Evolutionary conservation across 2,113 vertebrate genomes (phyloP).

Genomic region (Pangasianodon gigas): DNA sequence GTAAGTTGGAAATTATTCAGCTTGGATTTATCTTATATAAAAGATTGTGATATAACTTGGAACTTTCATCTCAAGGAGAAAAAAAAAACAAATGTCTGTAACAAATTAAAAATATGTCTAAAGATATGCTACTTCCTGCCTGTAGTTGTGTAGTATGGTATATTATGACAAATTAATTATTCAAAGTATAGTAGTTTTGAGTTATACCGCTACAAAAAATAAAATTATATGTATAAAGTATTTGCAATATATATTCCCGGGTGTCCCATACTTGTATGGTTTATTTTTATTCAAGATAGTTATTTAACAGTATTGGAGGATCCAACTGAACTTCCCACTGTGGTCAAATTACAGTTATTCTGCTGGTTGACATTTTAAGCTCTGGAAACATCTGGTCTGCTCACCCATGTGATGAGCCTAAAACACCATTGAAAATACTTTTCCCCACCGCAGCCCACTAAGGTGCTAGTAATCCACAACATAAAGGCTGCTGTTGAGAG

Average conservation of each 20-base stretch:
- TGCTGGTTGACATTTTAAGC: neutral
- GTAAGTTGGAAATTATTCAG: neutral
- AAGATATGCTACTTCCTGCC: slow-evolving; percentile 29
- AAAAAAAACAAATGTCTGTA: slow-evolving; percentile 10
- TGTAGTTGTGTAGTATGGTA: slow-evolving; percentile 40
- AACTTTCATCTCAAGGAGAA: slow-evolving; percentile 10
- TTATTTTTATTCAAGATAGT: neutral
- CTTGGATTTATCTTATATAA: neutral
- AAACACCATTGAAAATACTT: slow-evolving; percentile 52
- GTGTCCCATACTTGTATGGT: neutral
- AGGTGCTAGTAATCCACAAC: slow-evolving; percentile 71
- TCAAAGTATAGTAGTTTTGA: neutral
- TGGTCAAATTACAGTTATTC: neutral
- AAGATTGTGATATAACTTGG: slow-evolving; percentile 13
- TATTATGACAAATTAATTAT: neutral
- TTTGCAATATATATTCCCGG: neutral
- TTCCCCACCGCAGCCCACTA: slow-evolving; percentile 54
- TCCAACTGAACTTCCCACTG: neutral
- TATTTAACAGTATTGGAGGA: neutral
- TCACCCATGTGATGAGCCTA: slow-evolving; percentile 14
- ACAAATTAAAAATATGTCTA: slow-evolving; percentile 27
- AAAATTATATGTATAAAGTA: neutral
- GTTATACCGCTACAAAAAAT: neutral
- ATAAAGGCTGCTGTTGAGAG: slow-evolving; percentile 69
- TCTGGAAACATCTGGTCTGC: slow-evolving; percentile 17